A percentile compares a stretch with the other conserved stretches of the same genome.
phyloP scores from a whole-genome alignment of 2,113 vertebrate genomes.

The Myotis davidii region DNA sequence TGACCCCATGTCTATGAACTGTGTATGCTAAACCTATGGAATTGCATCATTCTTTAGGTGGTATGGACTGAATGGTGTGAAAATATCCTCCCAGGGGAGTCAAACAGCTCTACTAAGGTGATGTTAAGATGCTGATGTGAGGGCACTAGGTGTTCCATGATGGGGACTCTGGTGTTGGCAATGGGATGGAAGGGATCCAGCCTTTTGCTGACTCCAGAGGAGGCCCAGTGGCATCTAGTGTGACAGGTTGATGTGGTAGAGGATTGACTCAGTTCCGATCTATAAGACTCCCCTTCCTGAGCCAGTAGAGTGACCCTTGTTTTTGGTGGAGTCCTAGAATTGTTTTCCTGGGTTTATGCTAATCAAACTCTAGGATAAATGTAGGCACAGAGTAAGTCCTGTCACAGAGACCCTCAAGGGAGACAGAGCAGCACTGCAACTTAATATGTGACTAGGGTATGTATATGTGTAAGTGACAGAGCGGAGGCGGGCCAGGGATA shows the following conservation, averaged over 20 bases:
- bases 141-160: no score
- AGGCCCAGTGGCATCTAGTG: neutral
- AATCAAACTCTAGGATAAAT: neutral
- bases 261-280: neutral
- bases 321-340: neutral
- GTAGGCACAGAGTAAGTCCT: neutral
- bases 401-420: neutral
- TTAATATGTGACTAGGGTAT: neutral
- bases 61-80: no score
- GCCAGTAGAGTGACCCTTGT: neutral
- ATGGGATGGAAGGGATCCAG: no score
- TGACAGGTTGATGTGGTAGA: rapidly evolving
- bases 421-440: neutral
- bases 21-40: neutral
- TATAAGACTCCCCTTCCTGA: neutral
- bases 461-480: neutral
- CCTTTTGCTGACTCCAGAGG: neutral
- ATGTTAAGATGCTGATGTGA: rapidly evolving
- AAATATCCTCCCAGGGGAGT: neutral
- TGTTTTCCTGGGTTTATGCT: neutral
- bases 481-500: neutral
- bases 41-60: neutral
- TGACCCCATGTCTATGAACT: neutral
- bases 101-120: neutral
- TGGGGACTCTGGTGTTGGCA: neutral